Evolutionary conservation across 2,888 invertebrate species (phyloP), one percentile per base, ranked within the genome.

Genomic region (Tetropium fuscum): DNA sequence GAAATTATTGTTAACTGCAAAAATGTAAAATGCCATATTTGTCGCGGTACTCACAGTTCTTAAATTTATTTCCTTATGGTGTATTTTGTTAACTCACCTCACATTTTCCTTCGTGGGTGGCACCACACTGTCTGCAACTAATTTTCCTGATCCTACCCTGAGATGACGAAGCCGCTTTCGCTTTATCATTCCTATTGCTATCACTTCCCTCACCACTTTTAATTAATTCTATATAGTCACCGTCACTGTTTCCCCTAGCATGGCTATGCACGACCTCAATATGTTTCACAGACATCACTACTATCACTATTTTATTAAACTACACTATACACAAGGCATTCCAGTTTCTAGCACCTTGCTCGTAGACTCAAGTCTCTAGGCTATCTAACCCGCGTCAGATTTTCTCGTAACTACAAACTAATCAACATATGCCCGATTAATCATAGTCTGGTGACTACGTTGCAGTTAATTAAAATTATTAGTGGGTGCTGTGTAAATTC

Each of bases 81-180:
- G n/a, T n/a, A n/a, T n/a, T n/a, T n/a, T n/a, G 36, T 34, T 20
- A 6, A 51, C 55, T 60, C 41, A 73, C 71, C 63, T 65, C 68
- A 54, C 74, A 74, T 3, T 58, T 54, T 40, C 72, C 70, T 16
- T 67, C 68, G 53, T 72, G 71, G n/a, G 63, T 44, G n/a, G 64
- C 53, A 1, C 72, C 72, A 51, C 73, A 74, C 55, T 71, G 66
- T 36, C 65, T 69, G 55, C 73, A 70, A 47, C 70, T 69, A 41
- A 68, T 71, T 55, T 64, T 66, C 47, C 66, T 68, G 18, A 49
- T 30, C 25, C 60, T 64, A 8, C 58, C 63, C 53, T 58, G 59
- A 3, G 8, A 7, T 34, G 56, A 57, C 43, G 56, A 25, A 25
- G 36, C 40, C 5, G 41, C 40, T 2, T 40, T 13, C 5, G 3